Evolutionary conservation across 2,797 vertebrate genomes (phyloP), one percentile per base, ranked within the genome.

Genomic region (Ispidina lecontei): DNA sequence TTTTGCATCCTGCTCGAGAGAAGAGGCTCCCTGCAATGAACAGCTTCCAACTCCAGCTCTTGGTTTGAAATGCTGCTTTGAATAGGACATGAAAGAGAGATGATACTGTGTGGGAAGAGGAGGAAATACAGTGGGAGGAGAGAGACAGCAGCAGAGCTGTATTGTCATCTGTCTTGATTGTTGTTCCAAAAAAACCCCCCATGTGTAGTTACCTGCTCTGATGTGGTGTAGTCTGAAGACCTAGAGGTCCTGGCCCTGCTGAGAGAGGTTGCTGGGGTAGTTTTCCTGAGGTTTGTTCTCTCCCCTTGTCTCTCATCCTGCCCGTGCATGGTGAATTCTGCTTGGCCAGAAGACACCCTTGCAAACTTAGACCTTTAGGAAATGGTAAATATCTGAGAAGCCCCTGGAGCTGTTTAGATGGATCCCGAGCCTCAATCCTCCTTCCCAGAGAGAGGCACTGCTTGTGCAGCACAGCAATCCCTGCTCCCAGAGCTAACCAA

Each of bases 61-160:
- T 94, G 74, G 74, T 90, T 95, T 96, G 90, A 96, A 95, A 91
- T 80, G 58, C 51, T 94, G 88, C 88, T 96, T 94, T 96, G 96
- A 95, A 94, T 93, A 90, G 87, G 88, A 93, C 88, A 90, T 95
- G 90, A 93, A 93, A 91, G 83, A 90, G 91, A 91, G 60, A 92
- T 3, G 62, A 70, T 82, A 90, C 81, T 90, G 91, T 88, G 94
- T 92, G 82, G 95, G 94, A 94, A 91, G 90, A 94, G 68, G 58
- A 96, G 91, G 93, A 96, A 96, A 96, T 90, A 84, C 55, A 65
- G 96, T 93, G 86, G 93, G 96, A 96, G 94, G 93, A 96, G 84
- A 94, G 88, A 95, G 94, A 94, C 93, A 87, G 93, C 90, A 93
- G 90, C 2, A 1, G 86, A 93, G 90, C 80, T 93, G 72, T 94